phyloP scores from a whole-genome alignment of 2,888 invertebrate genomes.

The Archaeoteleia sp. region DNA sequence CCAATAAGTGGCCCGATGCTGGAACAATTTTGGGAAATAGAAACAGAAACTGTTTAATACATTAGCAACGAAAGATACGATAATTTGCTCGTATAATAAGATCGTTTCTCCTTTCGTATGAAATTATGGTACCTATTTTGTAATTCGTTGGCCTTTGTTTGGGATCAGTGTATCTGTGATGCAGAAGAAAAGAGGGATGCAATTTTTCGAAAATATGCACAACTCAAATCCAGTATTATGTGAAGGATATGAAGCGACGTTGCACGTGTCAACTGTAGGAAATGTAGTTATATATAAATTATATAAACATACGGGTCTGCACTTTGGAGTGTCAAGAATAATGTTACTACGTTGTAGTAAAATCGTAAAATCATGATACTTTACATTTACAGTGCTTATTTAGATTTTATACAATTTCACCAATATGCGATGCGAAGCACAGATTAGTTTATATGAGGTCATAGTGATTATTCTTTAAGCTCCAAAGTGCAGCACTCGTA shows the following conservation, averaged over 20 bases:
- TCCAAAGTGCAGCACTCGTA: conserved; percentile 38
- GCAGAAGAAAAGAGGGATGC: conserved; percentile 14
- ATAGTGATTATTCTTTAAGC: conserved; percentile 3
- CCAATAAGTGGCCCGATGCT: no score
- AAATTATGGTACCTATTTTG: conserved; percentile 23
- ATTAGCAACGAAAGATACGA: no score
- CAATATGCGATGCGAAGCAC: conserved; percentile 1
- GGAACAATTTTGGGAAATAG: no score
- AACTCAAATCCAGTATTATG: conserved; percentile 48
- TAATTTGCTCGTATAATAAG: conserved; percentile 6
- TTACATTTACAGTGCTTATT: background rate
- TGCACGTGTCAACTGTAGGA: conserved; percentile 13
- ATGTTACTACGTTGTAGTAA: background rate
- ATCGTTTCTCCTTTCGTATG: conserved; percentile 11
- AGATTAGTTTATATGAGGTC: background rate
- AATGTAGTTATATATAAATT: conserved; percentile 13
- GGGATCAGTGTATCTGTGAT: conserved; percentile 48
- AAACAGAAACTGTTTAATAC: no score
- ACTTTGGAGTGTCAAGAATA: conserved; percentile 23
- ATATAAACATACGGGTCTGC: conserved; percentile 17
- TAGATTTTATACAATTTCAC: background rate
- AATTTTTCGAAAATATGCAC: conserved; percentile 33
- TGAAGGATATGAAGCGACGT: conserved; percentile 24
- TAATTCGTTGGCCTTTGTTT: conserved; percentile 9
- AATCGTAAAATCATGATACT: background rate